These are phyloP conservation scores for Centropus bengalensis DNA, from an alignment of 2,113 vertebrate genomes.

Conservation along the genomic window DNA sequence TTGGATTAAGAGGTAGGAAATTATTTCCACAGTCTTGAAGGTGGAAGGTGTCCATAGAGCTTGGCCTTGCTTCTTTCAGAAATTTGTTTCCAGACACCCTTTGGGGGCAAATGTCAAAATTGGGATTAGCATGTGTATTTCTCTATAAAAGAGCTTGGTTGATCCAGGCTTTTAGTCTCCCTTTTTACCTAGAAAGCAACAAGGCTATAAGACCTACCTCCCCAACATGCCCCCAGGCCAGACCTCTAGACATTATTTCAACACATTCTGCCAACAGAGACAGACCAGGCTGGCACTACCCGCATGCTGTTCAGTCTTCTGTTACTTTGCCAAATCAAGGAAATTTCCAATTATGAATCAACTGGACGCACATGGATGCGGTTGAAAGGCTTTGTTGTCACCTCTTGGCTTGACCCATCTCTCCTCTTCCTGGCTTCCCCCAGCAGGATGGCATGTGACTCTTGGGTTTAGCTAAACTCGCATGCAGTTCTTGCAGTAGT, in stretches of 20 bases:
- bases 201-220: neutral
- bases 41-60: neutral
- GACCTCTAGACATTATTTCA: slow-evolving; percentile 2
- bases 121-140: neutral
- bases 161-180: neutral
- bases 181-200: slow-evolving; percentile 18
- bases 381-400: neutral
- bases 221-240: neutral
- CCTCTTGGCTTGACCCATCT: neutral
- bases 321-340: neutral
- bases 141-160: neutral
- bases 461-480: neutral
- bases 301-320: neutral
- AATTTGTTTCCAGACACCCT: neutral
- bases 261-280: neutral
- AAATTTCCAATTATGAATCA: neutral
- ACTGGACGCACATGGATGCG: neutral
- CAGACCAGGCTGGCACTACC: neutral
- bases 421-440: neutral
- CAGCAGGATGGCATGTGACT: rapidly evolving
- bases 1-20: neutral
- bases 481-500: neutral
- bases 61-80: neutral
- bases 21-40: neutral
- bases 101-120: neutral